phyloP scores from a whole-genome alignment of 2,797 vertebrate species.

The Threskiornis aethiopicus region DNA sequence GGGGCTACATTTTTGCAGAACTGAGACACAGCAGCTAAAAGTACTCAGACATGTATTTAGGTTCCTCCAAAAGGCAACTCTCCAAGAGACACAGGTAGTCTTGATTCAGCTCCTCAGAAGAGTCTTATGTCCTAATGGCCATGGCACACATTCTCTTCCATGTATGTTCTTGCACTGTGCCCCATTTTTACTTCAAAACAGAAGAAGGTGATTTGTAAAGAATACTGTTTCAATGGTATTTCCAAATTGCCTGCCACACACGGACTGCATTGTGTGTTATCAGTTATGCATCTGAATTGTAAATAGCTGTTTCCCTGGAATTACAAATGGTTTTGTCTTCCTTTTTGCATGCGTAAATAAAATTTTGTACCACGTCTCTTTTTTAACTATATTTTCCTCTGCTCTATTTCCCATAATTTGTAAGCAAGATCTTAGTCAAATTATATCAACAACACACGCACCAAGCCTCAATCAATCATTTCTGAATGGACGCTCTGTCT shows the following conservation, averaged over 20 bases:
- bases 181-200: neutral
- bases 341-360: neutral
- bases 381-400: neutral
- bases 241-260: neutral
- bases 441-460: neutral
- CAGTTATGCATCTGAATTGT: neutral
- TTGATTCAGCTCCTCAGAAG: neutral
- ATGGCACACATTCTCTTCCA: neutral
- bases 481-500: neutral
- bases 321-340: conserved; percentile 23
- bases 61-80: neutral
- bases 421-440: neutral
- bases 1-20: neutral
- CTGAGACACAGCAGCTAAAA: neutral
- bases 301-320: conserved; percentile 13
- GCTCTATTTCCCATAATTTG: neutral
- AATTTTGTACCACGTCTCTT: neutral
- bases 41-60: neutral
- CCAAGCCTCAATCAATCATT: neutral
- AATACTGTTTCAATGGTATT: neutral
- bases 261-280: neutral
- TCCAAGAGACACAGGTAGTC: neutral
- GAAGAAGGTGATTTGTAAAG: neutral
- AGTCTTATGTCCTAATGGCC: neutral
- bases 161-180: neutral